Conservation (phyloP, 2,888 invertebrate genomes). For the Epiblema foenella region DNA sequence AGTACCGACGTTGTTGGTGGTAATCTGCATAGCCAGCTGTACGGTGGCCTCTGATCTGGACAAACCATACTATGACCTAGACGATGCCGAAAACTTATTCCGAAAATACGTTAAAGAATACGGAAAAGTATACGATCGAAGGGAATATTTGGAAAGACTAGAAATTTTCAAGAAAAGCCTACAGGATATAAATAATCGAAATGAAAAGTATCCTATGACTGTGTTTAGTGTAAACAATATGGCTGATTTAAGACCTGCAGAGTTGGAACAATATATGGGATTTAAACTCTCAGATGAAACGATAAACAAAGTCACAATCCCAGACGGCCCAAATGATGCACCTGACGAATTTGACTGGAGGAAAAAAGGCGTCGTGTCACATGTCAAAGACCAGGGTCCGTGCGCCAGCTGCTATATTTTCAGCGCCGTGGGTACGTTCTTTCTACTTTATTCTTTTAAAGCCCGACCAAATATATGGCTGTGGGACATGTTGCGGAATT, state of each 20-base stretch:
- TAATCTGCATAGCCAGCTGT: neutral
- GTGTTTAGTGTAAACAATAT: slow-evolving; percentile 1
- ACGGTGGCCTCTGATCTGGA: neutral
- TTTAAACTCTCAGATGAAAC: neutral
- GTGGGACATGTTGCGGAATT: no score
- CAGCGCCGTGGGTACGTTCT: slow-evolving; percentile 41
- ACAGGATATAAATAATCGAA: slow-evolving; percentile 4
- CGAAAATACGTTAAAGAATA: neutral
- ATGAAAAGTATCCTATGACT: neutral
- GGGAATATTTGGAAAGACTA: slow-evolving; percentile 5
- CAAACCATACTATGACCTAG: slow-evolving; percentile 8
- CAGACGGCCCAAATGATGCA: neutral
- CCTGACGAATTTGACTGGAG: neutral
- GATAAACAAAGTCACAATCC: neutral
- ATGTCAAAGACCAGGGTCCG: neutral
- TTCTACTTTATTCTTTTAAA: neutral
- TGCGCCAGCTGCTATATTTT: slow-evolving; percentile 87
- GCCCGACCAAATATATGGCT: no score
- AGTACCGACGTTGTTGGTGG: neutral
- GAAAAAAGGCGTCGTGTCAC: slow-evolving; percentile 4
- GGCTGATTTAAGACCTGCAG: slow-evolving; percentile 10
- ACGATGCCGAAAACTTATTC: slow-evolving; percentile 4
- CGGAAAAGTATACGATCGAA: slow-evolving; percentile 1
- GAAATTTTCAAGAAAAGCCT: slow-evolving; percentile 12
- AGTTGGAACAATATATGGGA: neutral